A percentile compares a stretch with the other conserved stretches of the same genome.
phyloP scores from a whole-genome alignment of 2,888 invertebrate genomes.

The Seira musarum region DNA sequence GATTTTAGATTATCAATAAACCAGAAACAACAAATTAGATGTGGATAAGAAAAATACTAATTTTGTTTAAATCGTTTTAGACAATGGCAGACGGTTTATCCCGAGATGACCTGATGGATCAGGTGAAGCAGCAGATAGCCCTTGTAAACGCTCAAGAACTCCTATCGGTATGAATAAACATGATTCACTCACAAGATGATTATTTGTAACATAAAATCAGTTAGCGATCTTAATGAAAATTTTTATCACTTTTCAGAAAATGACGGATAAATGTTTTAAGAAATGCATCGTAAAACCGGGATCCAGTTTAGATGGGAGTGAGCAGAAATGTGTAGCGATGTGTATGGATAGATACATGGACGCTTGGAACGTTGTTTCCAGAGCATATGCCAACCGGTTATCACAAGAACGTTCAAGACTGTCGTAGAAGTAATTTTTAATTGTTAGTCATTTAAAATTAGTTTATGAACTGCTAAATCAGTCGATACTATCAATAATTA shows the following conservation, averaged over 20 bases:
- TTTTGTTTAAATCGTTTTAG: no score
- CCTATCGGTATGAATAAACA: slow-evolving; percentile 79
- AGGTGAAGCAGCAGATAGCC: slow-evolving; percentile 95
- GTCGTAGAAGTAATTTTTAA: slow-evolving; percentile 43
- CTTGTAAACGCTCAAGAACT: slow-evolving; percentile 95
- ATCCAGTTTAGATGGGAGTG: slow-evolving; percentile 73
- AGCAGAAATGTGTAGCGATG: slow-evolving; percentile 95
- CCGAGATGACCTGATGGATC: slow-evolving; percentile 92
- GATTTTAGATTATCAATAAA: no score
- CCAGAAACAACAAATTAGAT: no score
- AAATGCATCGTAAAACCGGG: slow-evolving; percentile 95
- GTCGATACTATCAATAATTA: no score
- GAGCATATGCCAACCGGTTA: slow-evolving; percentile 88
- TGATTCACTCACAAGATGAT: slow-evolving; percentile 15
- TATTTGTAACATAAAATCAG: slow-evolving; percentile 16
- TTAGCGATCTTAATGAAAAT: slow-evolving; percentile 2
- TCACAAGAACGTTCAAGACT: slow-evolving; percentile 79
- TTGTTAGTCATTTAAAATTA: neutral
- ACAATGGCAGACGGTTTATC: slow-evolving; percentile 71
- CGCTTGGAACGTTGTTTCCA: slow-evolving; percentile 93
- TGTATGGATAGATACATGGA: slow-evolving; percentile 99
- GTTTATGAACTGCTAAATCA: no score
- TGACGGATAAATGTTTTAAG: slow-evolving; percentile 97
- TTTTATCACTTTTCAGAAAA: slow-evolving; percentile 78
- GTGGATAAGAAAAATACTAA: no score